These are phyloP conservation scores for Ellobium chinense DNA, from an alignment of 2,888 invertebrate species.

Conservation along the genomic window DNA sequence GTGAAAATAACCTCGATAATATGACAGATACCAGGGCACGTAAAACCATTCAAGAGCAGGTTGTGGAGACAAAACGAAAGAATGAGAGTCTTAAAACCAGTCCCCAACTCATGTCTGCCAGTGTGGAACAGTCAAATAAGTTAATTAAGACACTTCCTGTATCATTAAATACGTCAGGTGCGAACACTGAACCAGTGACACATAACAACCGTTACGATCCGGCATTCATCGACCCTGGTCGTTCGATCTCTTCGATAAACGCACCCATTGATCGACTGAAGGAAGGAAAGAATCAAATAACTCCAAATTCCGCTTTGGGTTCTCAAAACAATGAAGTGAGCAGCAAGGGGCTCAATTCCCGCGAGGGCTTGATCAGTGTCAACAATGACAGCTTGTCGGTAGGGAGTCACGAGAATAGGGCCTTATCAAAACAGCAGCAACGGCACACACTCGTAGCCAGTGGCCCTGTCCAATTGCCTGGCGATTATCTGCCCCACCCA, in stretches of 20 bases:
- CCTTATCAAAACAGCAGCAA: neutral
- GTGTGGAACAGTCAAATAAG: too few species aligned
- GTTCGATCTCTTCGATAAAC: neutral
- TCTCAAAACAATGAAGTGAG: neutral
- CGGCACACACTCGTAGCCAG: neutral
- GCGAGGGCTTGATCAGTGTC: neutral
- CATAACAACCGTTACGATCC: neutral
- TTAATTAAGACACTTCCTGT: too few species aligned
- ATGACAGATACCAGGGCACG: too few species aligned
- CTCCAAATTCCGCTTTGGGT: neutral
- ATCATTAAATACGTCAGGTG: neutral
- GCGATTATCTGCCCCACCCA: neutral
- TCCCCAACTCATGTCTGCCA: too few species aligned
- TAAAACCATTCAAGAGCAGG: too few species aligned
- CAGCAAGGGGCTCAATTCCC: neutral
- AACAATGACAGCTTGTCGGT: neutral
- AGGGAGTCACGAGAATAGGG: neutral
- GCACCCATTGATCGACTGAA: neutral
- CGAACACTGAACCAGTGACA: neutral
- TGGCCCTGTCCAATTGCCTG: neutral
- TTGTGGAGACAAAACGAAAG: too few species aligned
- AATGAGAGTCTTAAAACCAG: too few species aligned
- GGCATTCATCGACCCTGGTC: neutral
- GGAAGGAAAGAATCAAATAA: neutral
- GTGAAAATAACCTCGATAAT: too few species aligned